These are phyloP conservation scores for Thamnophis sirtalis DNA, from an alignment of 2,113 vertebrate species.

Conservation along the genomic window DNA sequence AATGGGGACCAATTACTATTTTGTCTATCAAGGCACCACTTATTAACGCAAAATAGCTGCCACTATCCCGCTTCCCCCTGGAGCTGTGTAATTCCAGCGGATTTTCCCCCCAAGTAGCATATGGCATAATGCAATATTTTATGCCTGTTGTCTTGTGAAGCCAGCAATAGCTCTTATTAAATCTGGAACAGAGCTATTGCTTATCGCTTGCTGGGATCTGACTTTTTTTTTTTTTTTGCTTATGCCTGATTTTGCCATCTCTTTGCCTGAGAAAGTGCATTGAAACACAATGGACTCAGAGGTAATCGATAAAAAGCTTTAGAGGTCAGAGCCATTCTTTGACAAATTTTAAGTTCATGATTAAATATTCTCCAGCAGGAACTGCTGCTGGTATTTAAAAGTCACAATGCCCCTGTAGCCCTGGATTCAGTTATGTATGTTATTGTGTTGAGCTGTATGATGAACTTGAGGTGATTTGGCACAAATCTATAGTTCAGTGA, in stretches of 20 bases:
- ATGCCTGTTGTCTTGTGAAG: constrained; percentile 24
- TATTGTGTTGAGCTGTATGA: accelerated
- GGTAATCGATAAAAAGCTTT: constrained; percentile 62
- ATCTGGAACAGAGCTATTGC: constrained; percentile 22
- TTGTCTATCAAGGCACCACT: constrained; percentile 30
- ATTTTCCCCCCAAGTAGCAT: constrained; percentile 21
- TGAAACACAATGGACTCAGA: constrained; percentile 59
- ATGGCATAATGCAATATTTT: constrained; percentile 39
- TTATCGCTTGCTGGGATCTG: constrained; percentile 45
- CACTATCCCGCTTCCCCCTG: constrained; percentile 1
- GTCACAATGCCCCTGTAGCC: constrained; percentile 35
- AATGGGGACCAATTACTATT: constrained; percentile 22
- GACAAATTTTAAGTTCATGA: constrained; percentile 53
- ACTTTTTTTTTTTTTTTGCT: constrained; percentile 27
- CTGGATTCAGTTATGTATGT: constrained; percentile 15
- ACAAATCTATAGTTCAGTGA: background rate
- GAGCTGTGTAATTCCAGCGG: constrained; percentile 23
- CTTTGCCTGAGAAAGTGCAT: constrained; percentile 49
- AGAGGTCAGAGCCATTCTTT: constrained; percentile 61
- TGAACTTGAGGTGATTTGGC: background rate
- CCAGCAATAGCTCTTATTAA: constrained; percentile 40
- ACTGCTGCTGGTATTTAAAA: constrained; percentile 47
- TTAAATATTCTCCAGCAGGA: constrained; percentile 63
- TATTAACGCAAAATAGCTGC: constrained; percentile 36
- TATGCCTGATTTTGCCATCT: constrained; percentile 40